Evolutionary conservation across 2,888 invertebrate species (phyloP), one percentile per base, ranked within the genome.

Genomic region (Pinctada fucata): DNA sequence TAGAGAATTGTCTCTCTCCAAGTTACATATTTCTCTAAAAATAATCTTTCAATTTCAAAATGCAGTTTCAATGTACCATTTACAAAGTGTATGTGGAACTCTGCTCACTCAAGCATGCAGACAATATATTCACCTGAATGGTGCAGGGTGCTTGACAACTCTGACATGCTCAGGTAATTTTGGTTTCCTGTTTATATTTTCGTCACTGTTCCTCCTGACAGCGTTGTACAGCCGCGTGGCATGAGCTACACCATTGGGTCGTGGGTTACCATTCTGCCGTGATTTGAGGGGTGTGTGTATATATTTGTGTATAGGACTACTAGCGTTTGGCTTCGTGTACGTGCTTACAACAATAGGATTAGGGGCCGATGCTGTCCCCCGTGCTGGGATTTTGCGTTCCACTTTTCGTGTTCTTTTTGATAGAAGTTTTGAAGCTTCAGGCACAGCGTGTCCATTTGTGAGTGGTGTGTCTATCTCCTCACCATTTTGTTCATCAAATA

Each of bases 71-170:
- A 31, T 31, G 31, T 31, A 31, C 31, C 31, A 31, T 31, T 31
- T 31, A 31, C 31, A 31, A 31, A 31, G 31, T 31, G 31, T 31
- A 31, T 31, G 31, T 31, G 31, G 31, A 31, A 31, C 31, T 31
- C 31, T 31, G 31, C 31, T 31, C 31, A 31, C 31, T 31, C 31
- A 31, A 31, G 31, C 31, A 31, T 31, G 31, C 31, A 31, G 31
- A 31, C 31, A 31, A 71, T 79, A 75, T 80, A 84, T 83, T 90
- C 88, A 91, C 84, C 90, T 88, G 86, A 90, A 90, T 3, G 90
- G 90, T 52, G 86, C 87, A 0, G 90, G 90, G 75, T 90, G 90
- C 72, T 89, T 88, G 31, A 90, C 85, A 16, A 90, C 88, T 78
- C 87, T 87, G 6, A 83, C 75, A 73, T 90, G 88, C 67, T 89